These are phyloP conservation scores for Hyppa rectilinea DNA, from an alignment of 2,888 invertebrate species.

Conservation along the genomic window DNA sequence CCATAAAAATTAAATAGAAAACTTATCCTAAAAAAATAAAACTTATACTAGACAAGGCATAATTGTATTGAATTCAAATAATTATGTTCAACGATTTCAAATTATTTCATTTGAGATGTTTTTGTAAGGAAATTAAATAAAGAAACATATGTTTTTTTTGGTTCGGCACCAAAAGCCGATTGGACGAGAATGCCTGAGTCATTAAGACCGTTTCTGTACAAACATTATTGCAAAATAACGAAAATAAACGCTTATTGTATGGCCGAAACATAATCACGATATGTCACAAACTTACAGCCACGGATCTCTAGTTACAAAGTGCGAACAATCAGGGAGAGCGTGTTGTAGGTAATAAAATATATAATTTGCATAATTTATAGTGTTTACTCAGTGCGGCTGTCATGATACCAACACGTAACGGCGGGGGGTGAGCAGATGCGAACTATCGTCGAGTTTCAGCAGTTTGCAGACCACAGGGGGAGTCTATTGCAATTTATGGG, in stretches of 20 bases:
- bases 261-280: constrained; percentile 44
- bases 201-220: not conserved
- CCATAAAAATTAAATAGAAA: no score
- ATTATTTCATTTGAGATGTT: not conserved
- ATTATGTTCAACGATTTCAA: not conserved
- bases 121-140: not conserved
- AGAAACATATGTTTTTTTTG: not conserved
- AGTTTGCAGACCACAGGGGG: constrained; percentile 32
- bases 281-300: constrained; percentile 52
- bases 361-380: constrained; percentile 68
- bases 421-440: constrained; percentile 53
- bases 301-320: constrained; percentile 48
- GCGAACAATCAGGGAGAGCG: constrained; percentile 53
- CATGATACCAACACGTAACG: constrained; percentile 40
- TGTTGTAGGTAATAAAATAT: constrained; percentile 61
- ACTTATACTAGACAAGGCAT: no score
- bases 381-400: constrained; percentile 57
- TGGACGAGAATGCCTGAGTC: not conserved
- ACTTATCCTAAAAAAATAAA: no score
- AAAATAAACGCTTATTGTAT: not conserved
- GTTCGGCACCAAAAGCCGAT: not conserved
- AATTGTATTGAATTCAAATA: not conserved
- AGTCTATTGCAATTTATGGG: constrained; percentile 34
- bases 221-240: not conserved
- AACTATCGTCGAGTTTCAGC: constrained; percentile 44